These are phyloP conservation scores for Oncorhynchus gorbuscha DNA, from an alignment of 2,113 vertebrate species.

Conservation along the genomic window DNA sequence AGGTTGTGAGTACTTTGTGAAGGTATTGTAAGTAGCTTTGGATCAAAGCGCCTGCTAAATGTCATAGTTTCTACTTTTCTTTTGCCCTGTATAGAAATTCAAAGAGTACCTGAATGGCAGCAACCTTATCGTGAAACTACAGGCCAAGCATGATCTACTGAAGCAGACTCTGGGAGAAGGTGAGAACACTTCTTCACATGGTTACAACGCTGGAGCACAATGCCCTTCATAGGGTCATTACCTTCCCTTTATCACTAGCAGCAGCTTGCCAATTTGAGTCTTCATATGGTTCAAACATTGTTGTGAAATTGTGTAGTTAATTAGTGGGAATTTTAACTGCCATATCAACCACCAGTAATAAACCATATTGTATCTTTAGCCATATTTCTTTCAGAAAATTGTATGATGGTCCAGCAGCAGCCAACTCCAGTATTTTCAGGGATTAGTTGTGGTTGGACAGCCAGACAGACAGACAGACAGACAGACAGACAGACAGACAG, in stretches of 20 bases:
- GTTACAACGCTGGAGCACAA: no score
- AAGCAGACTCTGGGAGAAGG: conserved; percentile 98
- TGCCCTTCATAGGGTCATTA: no score
- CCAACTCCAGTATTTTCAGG: conserved; percentile 7
- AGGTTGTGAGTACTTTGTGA: no score
- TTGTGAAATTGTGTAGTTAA: no score
- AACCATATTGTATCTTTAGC: background rate
- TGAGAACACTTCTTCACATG: conserved; percentile 60
- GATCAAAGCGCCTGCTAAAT: background rate
- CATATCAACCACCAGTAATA: background rate
- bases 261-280: no score
- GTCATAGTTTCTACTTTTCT: background rate
- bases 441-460: conserved; percentile 29
- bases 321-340: no score
- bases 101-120: conserved; percentile 97
- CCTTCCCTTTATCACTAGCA: no score
- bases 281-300: no score
- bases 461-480: no score
- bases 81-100: conserved; percentile 84
- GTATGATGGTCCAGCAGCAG: conserved; percentile 9
- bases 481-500: no score
- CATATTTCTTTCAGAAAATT: no score
- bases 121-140: conserved; percentile 96
- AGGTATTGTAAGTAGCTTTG: background rate
- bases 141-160: conserved; percentile 96